Evolutionary conservation across 2,797 vertebrate genomes (phyloP), one percentile per base, ranked within the genome.

Genomic region (Menidia menidia): DNA sequence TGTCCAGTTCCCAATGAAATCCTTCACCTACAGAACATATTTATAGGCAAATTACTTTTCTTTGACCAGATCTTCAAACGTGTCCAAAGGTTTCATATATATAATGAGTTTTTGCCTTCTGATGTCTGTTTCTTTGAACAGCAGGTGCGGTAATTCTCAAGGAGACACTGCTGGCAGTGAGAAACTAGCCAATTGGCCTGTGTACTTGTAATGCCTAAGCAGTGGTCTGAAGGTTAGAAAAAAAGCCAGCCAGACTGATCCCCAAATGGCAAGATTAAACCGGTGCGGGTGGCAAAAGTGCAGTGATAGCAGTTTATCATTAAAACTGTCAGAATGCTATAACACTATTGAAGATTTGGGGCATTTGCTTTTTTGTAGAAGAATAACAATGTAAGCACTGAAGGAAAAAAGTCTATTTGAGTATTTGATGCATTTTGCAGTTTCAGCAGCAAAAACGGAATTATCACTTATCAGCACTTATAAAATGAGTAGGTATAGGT

Each of bases 51-150:
- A 48, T 48, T 48, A 19, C n/a, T 18, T 19, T 19, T 48, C 45
- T 48, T 48, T 18, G n/a, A 48, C 45, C 4, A 19, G n/a, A 48
- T 18, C 45, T 14, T 48, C 45, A 48, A 18, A 48, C n/a, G 7
- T 2, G 2, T 16, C 14, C 35, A 61, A 48, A 61, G 4, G 31
- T 35, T 61, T 61, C 42, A 47, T 61, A 19, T 60, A 45, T 61
- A 33, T 32, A 33, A 18, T 1, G 9, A 52, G 18, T 52, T 12
- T 41, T 14, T 53, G 19, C n/a, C 50, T 42, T 52, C 16, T 50
- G 11, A 53, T 43, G 48, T 41, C 19, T 51, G n/a, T 41, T 53
- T 16, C 15, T 64, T 54, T 62, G 60, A 51, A 62, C 32, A 32
- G 25, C 39, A 53, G 39, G 25, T 41, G 15, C 61, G 43, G 48